These are phyloP conservation scores for Laterallus jamaicensis DNA, from an alignment of 2,113 vertebrate genomes.

Conservation along the genomic window DNA sequence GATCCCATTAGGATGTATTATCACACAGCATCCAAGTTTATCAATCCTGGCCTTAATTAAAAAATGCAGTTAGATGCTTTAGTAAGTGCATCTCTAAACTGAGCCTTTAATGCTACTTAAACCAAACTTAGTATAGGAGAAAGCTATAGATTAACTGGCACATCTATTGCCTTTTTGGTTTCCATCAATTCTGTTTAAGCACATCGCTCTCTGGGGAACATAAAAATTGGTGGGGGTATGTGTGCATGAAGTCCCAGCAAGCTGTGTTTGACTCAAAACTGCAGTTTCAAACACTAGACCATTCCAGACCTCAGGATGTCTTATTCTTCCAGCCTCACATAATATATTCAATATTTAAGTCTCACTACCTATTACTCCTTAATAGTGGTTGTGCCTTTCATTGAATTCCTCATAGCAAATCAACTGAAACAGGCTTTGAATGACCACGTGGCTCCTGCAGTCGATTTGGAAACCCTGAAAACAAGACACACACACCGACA, in stretches of 20 bases:
- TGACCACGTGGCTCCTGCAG: background rate
- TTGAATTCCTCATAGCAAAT: constrained; percentile 10
- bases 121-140: constrained; percentile 59
- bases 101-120: constrained; percentile 65
- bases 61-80: constrained; percentile 54
- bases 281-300: background rate
- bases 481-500: background rate
- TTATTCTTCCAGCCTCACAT: background rate
- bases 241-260: background rate
- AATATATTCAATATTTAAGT: constrained; percentile 1
- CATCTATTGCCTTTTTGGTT: constrained; percentile 18
- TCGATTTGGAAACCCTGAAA: constrained; percentile 17
- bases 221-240: background rate
- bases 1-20: background rate
- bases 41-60: constrained; percentile 57
- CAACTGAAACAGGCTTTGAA: constrained; percentile 4
- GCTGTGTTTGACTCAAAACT: constrained; percentile 11
- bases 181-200: constrained; percentile 17
- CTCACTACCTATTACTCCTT: background rate
- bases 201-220: background rate
- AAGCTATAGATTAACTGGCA: constrained; percentile 43
- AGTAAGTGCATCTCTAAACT: constrained; percentile 51
- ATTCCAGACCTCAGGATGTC: background rate
- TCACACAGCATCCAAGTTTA: constrained; percentile 46
- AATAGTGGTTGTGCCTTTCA: background rate